These are phyloP conservation scores for Remorina albescens DNA, from an alignment of 2,797 vertebrate genomes.

Conservation along the genomic window DNA sequence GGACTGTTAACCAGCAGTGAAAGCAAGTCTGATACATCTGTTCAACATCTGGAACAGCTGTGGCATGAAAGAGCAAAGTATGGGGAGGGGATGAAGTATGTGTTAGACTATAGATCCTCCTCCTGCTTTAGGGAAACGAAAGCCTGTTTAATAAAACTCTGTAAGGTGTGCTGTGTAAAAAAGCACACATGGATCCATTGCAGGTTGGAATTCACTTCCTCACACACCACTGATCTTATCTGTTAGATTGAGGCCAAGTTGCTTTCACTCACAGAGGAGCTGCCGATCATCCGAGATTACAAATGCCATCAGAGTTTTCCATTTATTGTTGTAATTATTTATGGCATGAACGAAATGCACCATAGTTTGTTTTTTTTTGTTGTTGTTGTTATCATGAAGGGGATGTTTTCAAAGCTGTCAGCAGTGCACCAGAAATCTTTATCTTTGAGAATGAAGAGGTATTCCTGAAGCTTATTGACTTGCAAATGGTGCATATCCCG, in stretches of 20 bases:
- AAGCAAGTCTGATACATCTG: constrained; percentile 81
- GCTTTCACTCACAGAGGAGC: constrained; percentile 17
- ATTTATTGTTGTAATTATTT: constrained; percentile 43
- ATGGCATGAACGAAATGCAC: constrained; percentile 19
- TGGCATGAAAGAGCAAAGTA: constrained; percentile 71
- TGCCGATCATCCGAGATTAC: constrained; percentile 44
- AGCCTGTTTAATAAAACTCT: constrained; percentile 42
- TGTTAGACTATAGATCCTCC: constrained; percentile 63
- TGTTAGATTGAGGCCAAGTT: constrained; percentile 25
- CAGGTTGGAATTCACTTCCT: constrained; percentile 20
- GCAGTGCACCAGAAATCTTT: constrained; percentile 25
- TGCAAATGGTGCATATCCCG: constrained; percentile 66
- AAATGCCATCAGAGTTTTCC: constrained; percentile 24
- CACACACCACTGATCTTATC: constrained; percentile 7
- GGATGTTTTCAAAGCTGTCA: constrained; percentile 46
- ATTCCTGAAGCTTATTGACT: constrained; percentile 58
- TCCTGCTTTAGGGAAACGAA: constrained; percentile 50
- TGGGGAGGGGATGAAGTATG: constrained; percentile 51
- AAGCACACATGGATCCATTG: constrained; percentile 40
- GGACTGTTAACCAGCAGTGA: constrained; percentile 68
- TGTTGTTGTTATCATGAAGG: constrained; percentile 2
- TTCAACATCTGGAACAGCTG: constrained; percentile 80
- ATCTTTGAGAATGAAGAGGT: constrained; percentile 54
- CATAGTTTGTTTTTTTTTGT: constrained; percentile 18
- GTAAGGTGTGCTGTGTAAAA: constrained; percentile 33